Percentiles rank a stretch among this genome's conserved stretches.
Evolutionary conservation across 2,888 invertebrate genomes (phyloP).

Genomic region (Microplitis manilae): DNA sequence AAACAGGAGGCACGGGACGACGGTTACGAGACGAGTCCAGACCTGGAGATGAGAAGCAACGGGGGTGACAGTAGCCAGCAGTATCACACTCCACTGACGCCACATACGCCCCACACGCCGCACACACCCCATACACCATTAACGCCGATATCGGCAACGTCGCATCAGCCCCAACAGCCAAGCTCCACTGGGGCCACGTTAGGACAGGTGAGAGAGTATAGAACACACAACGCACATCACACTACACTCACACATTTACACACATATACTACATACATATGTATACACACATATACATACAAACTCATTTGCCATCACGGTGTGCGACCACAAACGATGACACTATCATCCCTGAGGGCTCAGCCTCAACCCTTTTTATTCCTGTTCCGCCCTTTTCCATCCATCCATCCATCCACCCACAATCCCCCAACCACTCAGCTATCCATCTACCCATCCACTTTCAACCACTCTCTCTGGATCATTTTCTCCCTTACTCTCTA

Average conservation of each 20-base stretch:
- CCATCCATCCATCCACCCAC: background rate
- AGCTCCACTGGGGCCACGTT: conserved; percentile 67
- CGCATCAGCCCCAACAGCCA: conserved; percentile 70
- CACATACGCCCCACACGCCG: conserved; percentile 70
- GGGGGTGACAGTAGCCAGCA: conserved; percentile 70
- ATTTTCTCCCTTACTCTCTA: conserved; percentile 1
- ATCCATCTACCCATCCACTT: background rate
- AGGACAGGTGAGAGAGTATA: conserved; percentile 65
- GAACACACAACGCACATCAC: conserved; percentile 10
- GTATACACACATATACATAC: background rate
- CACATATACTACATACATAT: background rate
- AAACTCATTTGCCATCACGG: conserved; percentile 21
- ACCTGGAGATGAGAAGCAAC: conserved; percentile 73
- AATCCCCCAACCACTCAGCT: background rate
- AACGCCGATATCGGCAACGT: conserved; percentile 70
- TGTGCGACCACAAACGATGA: conserved; percentile 37
- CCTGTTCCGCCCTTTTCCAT: conserved; percentile 7
- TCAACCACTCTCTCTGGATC: background rate
- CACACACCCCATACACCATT: conserved; percentile 70
- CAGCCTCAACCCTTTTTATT: conserved; percentile 2
- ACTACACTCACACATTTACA: background rate
- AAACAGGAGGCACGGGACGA: conserved; percentile 86
- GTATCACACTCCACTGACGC: conserved; percentile 71
- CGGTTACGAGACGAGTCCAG: conserved; percentile 90
- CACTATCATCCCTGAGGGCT: conserved; percentile 18